Evolutionary conservation across 2,888 invertebrate genomes (phyloP).

Genomic region (Crossocerus cetratus): DNA sequence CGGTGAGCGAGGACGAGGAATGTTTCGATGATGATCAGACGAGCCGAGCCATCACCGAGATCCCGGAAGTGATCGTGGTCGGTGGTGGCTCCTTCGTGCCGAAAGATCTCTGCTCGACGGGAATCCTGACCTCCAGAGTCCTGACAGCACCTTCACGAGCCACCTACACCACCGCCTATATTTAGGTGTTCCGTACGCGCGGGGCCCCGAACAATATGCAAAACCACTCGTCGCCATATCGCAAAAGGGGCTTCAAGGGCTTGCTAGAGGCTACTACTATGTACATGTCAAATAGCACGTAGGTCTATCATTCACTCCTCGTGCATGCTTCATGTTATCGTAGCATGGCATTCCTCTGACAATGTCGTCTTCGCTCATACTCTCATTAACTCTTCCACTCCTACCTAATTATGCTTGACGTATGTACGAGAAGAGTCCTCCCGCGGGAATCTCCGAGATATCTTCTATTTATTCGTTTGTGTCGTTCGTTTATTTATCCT

Average conservation of each 20-base stretch:
- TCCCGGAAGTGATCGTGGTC: slow-evolving; percentile 67
- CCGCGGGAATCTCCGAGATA: neutral
- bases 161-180: slow-evolving; percentile 75
- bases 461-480: neutral
- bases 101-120: slow-evolving; percentile 70
- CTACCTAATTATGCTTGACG: neutral
- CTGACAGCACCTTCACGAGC: slow-evolving; percentile 72
- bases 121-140: slow-evolving; percentile 72
- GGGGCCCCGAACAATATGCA: slow-evolving; percentile 46
- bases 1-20: slow-evolving; percentile 48
- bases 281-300: slow-evolving; percentile 72
- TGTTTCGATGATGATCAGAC: slow-evolving; percentile 17
- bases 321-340: slow-evolving; percentile 53
- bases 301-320: slow-evolving; percentile 69
- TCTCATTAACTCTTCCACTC: neutral
- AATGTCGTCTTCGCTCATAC: neutral
- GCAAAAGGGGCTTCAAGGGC: slow-evolving; percentile 70
- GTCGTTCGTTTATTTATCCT: neutral
- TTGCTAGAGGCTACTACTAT: slow-evolving; percentile 71
- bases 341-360: slow-evolving; percentile 2
- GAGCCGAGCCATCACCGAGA: slow-evolving; percentile 62
- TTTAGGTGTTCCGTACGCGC: slow-evolving; percentile 68
- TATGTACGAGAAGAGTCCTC: slow-evolving; percentile 29
- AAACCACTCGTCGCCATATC: slow-evolving; percentile 58
- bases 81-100: slow-evolving; percentile 65